Evolutionary conservation across 2,888 invertebrate genomes (phyloP), one percentile per base, ranked within the genome.

Genomic region (Gandaritis pyraliata): DNA sequence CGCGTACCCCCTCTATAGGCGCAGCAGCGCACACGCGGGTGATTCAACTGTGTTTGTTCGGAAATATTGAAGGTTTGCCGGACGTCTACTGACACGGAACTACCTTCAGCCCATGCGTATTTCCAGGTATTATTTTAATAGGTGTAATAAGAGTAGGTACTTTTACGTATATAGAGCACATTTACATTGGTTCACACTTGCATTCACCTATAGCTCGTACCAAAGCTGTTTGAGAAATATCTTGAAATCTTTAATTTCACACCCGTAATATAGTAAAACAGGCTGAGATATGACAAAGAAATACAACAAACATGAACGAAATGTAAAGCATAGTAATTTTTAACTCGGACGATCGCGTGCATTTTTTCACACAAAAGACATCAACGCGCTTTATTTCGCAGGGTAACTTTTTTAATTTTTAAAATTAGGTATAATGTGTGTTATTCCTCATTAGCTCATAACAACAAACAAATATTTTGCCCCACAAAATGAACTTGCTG

Each of bases 1-100:
- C 33, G 49, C 69, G 46, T 33, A 30, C 29, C 61, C 70, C 69
- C 67, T 46, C 59, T 57, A 59, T 0, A 33, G 33, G 10, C n/a
- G n/a, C 49, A 30, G 46, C 49, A 18, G 46, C 43, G 33, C 65
- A 61, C 66, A 71, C 78, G 72, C 78, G 76, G 78, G 81, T 83
- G 85, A 84, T 85, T 85, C 86, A 87, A 86, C 86, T 80, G 76
- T 76, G 85, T 85, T 87, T 75, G 86, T 86, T 90, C 90, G 89
- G 89, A 90, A 88, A 89, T 82, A 82, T 82, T 79, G 90, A 90
- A 90, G 91, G 91, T 88, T 90, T 90, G 87, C 90, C 91, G 91
- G 91, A 90, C 89, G 83, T 90, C 81, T 82, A 82, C 78, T 73
- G 80, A 90, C 82, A 83, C 90, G 91, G 91, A 90, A 91, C 86